Base-by-base conservation (phyloP, 1,140 invertebrate species). In the Drosophila albomicans region DNA sequence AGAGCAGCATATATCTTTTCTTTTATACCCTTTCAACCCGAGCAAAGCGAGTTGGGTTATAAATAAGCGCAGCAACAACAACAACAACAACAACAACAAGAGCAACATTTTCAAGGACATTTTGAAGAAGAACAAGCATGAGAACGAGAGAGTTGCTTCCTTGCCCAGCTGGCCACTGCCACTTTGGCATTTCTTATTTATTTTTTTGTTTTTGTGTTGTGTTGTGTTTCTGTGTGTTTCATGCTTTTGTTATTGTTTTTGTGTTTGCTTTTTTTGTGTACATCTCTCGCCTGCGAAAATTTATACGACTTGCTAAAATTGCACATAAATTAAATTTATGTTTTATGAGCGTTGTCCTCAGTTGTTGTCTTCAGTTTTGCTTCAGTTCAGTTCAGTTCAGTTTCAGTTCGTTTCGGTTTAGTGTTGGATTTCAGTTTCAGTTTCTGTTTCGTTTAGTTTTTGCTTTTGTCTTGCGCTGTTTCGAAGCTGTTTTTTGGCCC, bases 271-370 rank as follows among this genome's bases (percentile, higher is more conserved):
- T 69, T 25, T 64, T 64, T 76, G 46, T 73, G 32, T 8, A 8
- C 10, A 7, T 79, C 69, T 77, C 46, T 85, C 63, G 69, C 77
- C 66, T 82, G 75, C 66, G 65, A 81, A 81, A 90, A 89, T 89
- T 90, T 89, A 89, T 89, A 90, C 86, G 85, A 90, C 81, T 89
- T 89, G 85, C 85, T 90, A 90, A 89, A 89, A 89, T 89, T 89
- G 85, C 85, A 89, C 85, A 89, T 89, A 89, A 89, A 89, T 89
- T 89, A 89, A 89, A 89, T 89, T 89, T 89, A 90, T 89, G 85
- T 89, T 89, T 89, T 89, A 89, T 89, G 85, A 89, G 78, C 86
- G 72, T 79, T 81, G 86, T 88, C 81, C 75, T 80, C 48, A 72
- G 75, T 66, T 84, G 82, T 80, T 86, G 71, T 81, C 67, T 68